Percentiles rank a stretch among this genome's conserved stretches.
phyloP scores from a whole-genome alignment of 2,888 invertebrate species.

The Pharmacophagus antenor region DNA sequence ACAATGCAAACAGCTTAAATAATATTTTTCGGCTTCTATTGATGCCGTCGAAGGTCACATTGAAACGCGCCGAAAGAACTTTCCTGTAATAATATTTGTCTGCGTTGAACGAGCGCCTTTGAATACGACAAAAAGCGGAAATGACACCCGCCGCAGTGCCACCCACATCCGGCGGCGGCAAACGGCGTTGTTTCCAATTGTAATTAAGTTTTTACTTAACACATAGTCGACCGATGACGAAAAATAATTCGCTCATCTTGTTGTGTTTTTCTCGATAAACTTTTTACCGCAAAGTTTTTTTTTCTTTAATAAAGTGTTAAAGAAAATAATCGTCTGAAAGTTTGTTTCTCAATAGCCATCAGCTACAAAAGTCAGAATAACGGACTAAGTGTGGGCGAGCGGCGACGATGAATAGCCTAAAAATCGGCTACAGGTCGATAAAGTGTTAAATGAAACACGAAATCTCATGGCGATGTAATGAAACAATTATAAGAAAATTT shows the following conservation, averaged over 20 bases:
- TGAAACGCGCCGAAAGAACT: slow-evolving; percentile 20
- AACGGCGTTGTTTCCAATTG: slow-evolving; percentile 44
- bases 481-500: neutral
- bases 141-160: slow-evolving; percentile 42
- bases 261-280: too few species aligned
- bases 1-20: neutral
- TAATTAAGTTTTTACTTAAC: slow-evolving; percentile 55
- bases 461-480: slow-evolving; percentile 11
- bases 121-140: slow-evolving; percentile 47
- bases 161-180: slow-evolving; percentile 38
- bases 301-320: too few species aligned
- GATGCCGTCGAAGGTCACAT: slow-evolving; percentile 11
- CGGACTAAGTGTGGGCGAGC: too few species aligned
- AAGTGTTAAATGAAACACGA: slow-evolving; percentile 39
- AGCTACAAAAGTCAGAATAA: too few species aligned
- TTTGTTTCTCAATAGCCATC: too few species aligned
- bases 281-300: too few species aligned
- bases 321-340: too few species aligned
- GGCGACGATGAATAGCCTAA: too few species aligned
- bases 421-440: too few species aligned
- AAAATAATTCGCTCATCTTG: too few species aligned
- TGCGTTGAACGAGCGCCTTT: slow-evolving; percentile 31
- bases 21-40: slow-evolving; percentile 1
- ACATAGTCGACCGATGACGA: too few species aligned
- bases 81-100: slow-evolving; percentile 42